Evolutionary conservation across 2,888 invertebrate genomes (phyloP).

Genomic region (Machimus atricapillus): DNA sequence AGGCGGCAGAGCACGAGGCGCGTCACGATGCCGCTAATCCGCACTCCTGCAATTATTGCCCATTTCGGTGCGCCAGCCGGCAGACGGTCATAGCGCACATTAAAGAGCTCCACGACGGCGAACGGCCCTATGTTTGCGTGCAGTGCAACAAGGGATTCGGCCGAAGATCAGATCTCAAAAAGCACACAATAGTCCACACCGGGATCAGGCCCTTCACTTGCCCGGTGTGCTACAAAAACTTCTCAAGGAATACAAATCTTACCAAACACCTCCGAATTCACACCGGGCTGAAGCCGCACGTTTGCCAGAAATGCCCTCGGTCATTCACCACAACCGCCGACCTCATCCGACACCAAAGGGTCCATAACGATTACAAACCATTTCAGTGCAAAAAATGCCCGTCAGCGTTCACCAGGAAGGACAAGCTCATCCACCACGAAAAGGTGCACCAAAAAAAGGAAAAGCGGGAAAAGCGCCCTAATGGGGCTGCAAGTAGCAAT

Average conservation of each 20-base stretch:
- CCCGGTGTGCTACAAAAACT: slow-evolving; percentile 75
- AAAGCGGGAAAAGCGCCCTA: slow-evolving; percentile 48
- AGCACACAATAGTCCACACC: slow-evolving; percentile 80
- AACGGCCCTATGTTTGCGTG: slow-evolving; percentile 74
- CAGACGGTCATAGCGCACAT: slow-evolving; percentile 67
- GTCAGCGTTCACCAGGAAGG: slow-evolving; percentile 71
- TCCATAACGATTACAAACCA: slow-evolving; percentile 72
- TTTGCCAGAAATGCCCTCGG: slow-evolving; percentile 75
- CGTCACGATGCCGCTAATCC: slow-evolving; percentile 67
- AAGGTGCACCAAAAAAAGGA: slow-evolving; percentile 63
- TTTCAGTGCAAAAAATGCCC: slow-evolving; percentile 73
- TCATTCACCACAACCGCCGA: slow-evolving; percentile 76
- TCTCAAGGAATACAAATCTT: slow-evolving; percentile 78
- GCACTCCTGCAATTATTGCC: slow-evolving; percentile 57
- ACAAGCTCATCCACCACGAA: slow-evolving; percentile 74
- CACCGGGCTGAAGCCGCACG: slow-evolving; percentile 74
- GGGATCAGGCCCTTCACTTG: slow-evolving; percentile 77
- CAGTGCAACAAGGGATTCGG: slow-evolving; percentile 75
- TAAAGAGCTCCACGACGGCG: slow-evolving; percentile 72
- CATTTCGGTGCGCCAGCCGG: slow-evolving; percentile 53
- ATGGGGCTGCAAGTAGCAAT: slow-evolving; percentile 27
- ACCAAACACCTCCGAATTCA: slow-evolving; percentile 78
- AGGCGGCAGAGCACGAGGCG: slow-evolving; percentile 71
- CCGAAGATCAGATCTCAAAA: slow-evolving; percentile 73
- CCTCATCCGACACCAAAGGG: slow-evolving; percentile 70